Evolutionary conservation across 2,797 vertebrate species (phyloP), one percentile per base, ranked within the genome.

Genomic region (Pygocentrus nattereri): DNA sequence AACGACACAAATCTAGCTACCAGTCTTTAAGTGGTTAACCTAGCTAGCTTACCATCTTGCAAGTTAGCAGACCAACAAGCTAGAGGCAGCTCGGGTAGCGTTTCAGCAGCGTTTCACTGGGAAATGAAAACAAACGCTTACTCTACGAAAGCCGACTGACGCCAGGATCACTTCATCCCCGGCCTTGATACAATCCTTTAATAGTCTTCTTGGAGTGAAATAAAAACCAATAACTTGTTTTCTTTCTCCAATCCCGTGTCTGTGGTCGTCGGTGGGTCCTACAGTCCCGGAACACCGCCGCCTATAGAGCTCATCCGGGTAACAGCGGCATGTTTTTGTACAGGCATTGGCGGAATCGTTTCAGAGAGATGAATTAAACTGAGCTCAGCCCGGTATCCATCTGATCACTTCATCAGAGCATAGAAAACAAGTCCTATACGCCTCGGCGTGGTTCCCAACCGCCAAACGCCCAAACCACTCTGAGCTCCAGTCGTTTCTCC

Each of bases 231-330:
- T n/a, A 44, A 23, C 1, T n/a, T 2, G 65, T 30, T 34, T 23
- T 68, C 38, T 44, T 23, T 19, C 21, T 27, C 11, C 25, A 34
- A 49, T 4, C 21, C 21, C n/a, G 68, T 15, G 13, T 50, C 52
- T 49, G 19, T 41, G 21, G 50, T 41, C 25, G 12, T 58, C 52
- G 30, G 31, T 58, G 31, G 54, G 72, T 59, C 56, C 76, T 67
- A 38, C 70, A 74, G 50, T 78, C 49, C 81, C 76, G 82, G 76
- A 83, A 83, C 76, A 83, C 70, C 82, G 49, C 76, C 82, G 76
- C 82, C 82, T 83, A 79, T 74, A 62, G 71, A 75, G 71, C 52
- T 74, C 82, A 83, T 82, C 81, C 81, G 82, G 76, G 82, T 70
- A 70, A 75, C 54, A 19, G 2, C 62, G 71, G 70, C 70, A 59